These are phyloP conservation scores for Amphimallon solstitiale DNA, from an alignment of 2,888 invertebrate genomes.

Conservation along the genomic window DNA sequence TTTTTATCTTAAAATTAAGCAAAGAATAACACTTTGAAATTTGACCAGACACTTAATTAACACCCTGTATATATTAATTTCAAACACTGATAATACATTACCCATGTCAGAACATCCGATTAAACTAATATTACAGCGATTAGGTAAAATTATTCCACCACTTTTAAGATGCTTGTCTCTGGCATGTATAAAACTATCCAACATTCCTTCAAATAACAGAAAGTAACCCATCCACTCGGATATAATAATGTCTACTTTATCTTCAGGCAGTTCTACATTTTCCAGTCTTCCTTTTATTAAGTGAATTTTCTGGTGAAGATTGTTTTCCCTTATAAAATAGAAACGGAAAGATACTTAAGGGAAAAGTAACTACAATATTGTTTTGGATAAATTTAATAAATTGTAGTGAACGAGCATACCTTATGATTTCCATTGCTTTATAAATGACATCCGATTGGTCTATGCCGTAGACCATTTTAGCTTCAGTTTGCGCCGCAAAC, in stretches of 20 bases:
- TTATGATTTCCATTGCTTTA: constrained; percentile 94
- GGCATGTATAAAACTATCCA: constrained; percentile 92
- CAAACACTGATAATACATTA: constrained; percentile 51
- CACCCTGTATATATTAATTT: too few species aligned
- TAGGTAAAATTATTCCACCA: constrained; percentile 84
- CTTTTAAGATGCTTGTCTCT: constrained; percentile 82
- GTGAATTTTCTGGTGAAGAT: constrained; percentile 73
- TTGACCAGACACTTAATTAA: too few species aligned
- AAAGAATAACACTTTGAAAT: too few species aligned
- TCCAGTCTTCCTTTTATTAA: constrained; percentile 89
- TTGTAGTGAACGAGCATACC: constrained; percentile 64
- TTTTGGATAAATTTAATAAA: neutral
- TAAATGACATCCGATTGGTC: constrained; percentile 97
- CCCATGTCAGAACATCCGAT: constrained; percentile 81
- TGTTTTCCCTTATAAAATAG: constrained; percentile 57
- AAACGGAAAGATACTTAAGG: too few species aligned
- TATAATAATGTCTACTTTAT: constrained; percentile 89
- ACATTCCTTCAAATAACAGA: constrained; percentile 94
- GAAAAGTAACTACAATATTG: too few species aligned
- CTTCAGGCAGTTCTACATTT: constrained; percentile 78
- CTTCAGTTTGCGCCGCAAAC: constrained; percentile 97
- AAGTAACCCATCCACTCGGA: constrained; percentile 99
- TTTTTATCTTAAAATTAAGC: too few species aligned
- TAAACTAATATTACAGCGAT: constrained; percentile 83
- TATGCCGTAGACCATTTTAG: constrained; percentile 88